A percentile compares a stretch with the other conserved stretches of the same genome.
These are phyloP conservation scores for Heliconius ismenius DNA, from an alignment of 2,888 invertebrate species.

Conservation along the genomic window DNA sequence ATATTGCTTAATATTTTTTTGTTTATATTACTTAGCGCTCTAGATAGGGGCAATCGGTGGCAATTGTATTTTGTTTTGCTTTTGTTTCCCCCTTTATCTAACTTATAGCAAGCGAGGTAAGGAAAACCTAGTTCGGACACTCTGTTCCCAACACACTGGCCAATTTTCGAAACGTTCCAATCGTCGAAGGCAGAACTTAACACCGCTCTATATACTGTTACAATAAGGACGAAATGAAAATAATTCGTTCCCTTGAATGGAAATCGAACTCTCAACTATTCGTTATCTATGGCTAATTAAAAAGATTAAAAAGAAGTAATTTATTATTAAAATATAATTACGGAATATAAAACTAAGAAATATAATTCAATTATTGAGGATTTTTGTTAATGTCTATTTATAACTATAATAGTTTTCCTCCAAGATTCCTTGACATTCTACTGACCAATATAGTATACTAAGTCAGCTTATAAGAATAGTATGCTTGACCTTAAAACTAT, in stretches of 20 bases:
- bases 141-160: neutral
- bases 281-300: too few relatives aligned
- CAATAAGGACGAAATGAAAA: neutral
- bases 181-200: neutral
- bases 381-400: conserved; percentile 8
- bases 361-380: too few relatives aligned
- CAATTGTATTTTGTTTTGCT: neutral
- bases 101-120: neutral
- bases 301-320: too few relatives aligned
- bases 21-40: neutral
- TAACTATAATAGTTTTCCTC: conserved; percentile 14
- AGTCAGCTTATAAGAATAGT: conserved; percentile 20
- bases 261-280: neutral
- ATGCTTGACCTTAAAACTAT: conserved; percentile 14
- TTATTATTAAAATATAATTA: too few relatives aligned
- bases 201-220: neutral
- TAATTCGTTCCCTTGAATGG: neutral
- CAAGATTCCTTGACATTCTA: conserved; percentile 22
- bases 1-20: conserved; percentile 27
- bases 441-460: conserved; percentile 8
- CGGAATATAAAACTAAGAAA: too few relatives aligned
- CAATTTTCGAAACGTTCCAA: too few relatives aligned
- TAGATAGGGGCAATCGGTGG: neutral
- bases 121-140: neutral
- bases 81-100: neutral